Conservation (phyloP, 2,888 invertebrate species). For the Acanthosepion pharaonis region DNA sequence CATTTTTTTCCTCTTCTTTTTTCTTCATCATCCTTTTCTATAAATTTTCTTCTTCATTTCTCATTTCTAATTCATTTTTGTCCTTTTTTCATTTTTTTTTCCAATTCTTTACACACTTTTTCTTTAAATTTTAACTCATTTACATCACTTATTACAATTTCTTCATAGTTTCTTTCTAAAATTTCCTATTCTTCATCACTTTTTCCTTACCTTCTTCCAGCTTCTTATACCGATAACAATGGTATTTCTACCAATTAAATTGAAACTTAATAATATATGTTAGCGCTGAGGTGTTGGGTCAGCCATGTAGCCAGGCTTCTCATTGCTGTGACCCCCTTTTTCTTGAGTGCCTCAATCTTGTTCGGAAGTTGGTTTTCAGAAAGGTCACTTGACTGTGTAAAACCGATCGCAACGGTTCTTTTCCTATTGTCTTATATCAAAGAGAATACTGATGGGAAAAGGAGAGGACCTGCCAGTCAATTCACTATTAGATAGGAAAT, state of each 20-base stretch:
- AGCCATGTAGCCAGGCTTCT: background rate
- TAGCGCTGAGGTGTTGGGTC: background rate
- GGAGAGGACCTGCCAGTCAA: background rate
- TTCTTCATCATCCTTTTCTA: background rate
- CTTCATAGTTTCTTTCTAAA: background rate
- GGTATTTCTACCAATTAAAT: background rate
- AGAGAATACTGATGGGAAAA: background rate
- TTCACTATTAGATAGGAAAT: background rate
- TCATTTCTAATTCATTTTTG: background rate
- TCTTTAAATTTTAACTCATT: too few relatives aligned
- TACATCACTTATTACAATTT: background rate
- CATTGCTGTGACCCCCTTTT: conserved; percentile 25
- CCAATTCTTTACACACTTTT: too few relatives aligned
- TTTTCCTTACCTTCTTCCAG: background rate
- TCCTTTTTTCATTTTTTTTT: background rate
- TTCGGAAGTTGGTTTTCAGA: conserved; percentile 33
- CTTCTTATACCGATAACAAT: background rate
- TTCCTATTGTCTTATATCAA: conserved; percentile 33
- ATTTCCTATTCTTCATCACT: background rate
- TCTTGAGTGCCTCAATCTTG: background rate
- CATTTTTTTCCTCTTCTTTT: background rate
- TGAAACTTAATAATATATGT: conserved; percentile 1
- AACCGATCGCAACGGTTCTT: conserved; percentile 8
- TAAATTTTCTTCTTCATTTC: background rate
- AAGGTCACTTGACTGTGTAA: background rate